Conservation (phyloP, 2,888 invertebrate genomes). For the Ichneumon xanthorius region DNA sequence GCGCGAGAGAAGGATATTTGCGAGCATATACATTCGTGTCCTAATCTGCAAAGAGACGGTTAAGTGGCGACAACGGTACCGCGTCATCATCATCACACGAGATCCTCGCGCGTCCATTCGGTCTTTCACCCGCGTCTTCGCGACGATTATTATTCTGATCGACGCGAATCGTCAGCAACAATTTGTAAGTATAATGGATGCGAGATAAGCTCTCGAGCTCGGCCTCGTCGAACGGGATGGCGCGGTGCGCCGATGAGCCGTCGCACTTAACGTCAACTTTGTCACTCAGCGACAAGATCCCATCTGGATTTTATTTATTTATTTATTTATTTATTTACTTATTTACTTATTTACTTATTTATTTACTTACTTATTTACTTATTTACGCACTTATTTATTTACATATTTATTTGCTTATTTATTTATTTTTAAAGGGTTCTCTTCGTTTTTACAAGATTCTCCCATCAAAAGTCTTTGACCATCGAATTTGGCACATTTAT, state of each 20-base stretch:
- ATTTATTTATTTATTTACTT: too few relatives aligned
- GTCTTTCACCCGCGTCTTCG: slow-evolving; percentile 12
- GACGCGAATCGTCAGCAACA: slow-evolving; percentile 41
- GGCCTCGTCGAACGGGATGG: slow-evolving; percentile 19
- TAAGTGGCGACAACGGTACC: slow-evolving; percentile 64
- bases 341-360: too few relatives aligned
- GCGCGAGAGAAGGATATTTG: slow-evolving; percentile 16
- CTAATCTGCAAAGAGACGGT: slow-evolving; percentile 57
- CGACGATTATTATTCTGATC: slow-evolving; percentile 37
- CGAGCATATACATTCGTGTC: slow-evolving; percentile 24
- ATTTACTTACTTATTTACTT: too few relatives aligned
- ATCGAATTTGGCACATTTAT: not conserved
- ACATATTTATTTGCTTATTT: too few relatives aligned
- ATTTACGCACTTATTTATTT: too few relatives aligned
- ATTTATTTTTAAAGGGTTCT: not conserved
- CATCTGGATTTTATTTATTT: not conserved
- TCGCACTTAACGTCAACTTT: slow-evolving; percentile 28
- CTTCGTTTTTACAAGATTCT: slow-evolving; percentile 19
- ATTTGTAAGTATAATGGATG: slow-evolving; percentile 61
- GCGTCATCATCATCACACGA: slow-evolving; percentile 50
- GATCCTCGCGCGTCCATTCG: slow-evolving; percentile 46
- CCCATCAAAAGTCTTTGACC: slow-evolving; percentile 23
- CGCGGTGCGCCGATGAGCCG: slow-evolving; percentile 7
- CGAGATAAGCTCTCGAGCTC: slow-evolving; percentile 18
- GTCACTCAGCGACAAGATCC: slow-evolving; percentile 28